Evolutionary conservation across 2,797 vertebrate species (phyloP).

Genomic region (Fratercula arctica): DNA sequence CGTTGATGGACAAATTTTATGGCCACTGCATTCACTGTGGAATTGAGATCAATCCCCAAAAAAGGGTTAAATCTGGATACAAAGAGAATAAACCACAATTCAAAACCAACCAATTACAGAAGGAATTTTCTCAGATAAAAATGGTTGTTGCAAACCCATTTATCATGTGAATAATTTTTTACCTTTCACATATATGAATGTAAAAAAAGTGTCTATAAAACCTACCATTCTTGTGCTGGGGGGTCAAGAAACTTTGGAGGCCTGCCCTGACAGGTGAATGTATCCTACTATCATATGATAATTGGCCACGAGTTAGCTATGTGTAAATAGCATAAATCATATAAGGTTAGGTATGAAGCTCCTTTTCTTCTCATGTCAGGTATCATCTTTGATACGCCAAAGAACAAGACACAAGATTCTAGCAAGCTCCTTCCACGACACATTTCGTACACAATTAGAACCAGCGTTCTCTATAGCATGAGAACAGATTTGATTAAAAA

Average conservation of each 20-base stretch:
- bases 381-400: slow-evolving; percentile 63
- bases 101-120: background rate
- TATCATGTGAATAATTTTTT: background rate
- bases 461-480: slow-evolving; percentile 74
- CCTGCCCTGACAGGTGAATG: background rate
- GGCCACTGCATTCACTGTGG: background rate
- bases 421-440: slow-evolving; percentile 30
- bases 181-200: background rate
- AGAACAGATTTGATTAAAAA: slow-evolving; percentile 73
- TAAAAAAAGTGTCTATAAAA: background rate
- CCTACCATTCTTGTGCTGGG: background rate
- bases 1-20: background rate
- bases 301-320: background rate
- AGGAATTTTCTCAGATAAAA: background rate
- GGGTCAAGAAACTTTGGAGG: background rate
- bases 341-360: background rate
- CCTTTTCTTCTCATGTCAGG: slow-evolving; percentile 37
- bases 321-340: background rate
- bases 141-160: background rate
- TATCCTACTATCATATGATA: background rate
- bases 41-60: background rate
- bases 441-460: slow-evolving; percentile 75
- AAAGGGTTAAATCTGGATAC: background rate
- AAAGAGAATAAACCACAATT: background rate
- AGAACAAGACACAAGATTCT: background rate